A percentile compares a stretch with the other conserved stretches of the same genome.
Conservation (phyloP, 2,888 invertebrate species). For the Keiferia lycopersicella region DNA sequence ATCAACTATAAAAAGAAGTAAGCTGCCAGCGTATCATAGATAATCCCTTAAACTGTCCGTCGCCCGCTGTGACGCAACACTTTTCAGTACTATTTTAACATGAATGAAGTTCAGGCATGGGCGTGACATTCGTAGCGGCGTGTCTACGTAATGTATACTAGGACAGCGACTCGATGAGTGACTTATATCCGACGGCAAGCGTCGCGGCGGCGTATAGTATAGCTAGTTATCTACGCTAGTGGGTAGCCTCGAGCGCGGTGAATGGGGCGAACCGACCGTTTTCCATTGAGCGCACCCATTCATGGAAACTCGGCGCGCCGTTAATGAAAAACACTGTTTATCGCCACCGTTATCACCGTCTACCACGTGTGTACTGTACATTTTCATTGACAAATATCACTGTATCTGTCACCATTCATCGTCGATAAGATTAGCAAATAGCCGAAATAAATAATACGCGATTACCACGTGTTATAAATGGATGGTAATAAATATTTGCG, state of each 20-base stretch:
- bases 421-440: slow-evolving; percentile 42
- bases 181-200: slow-evolving; percentile 38
- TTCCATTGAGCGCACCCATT: slow-evolving; percentile 76
- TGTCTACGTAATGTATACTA: slow-evolving; percentile 30
- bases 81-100: slow-evolving; percentile 29
- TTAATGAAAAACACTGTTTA: slow-evolving; percentile 76
- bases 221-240: slow-evolving; percentile 32
- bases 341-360: slow-evolving; percentile 62
- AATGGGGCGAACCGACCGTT: slow-evolving; percentile 70
- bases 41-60: background rate
- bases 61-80: slow-evolving; percentile 6
- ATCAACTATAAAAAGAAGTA: background rate
- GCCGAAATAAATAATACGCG: slow-evolving; percentile 16
- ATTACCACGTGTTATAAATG: slow-evolving; percentile 9
- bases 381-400: slow-evolving; percentile 57
- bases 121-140: slow-evolving; percentile 26
- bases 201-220: slow-evolving; percentile 33
- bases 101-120: slow-evolving; percentile 33
- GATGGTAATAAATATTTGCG: background rate
- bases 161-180: slow-evolving; percentile 37
- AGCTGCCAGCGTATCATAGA: background rate
- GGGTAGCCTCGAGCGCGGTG: slow-evolving; percentile 44
- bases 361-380: slow-evolving; percentile 56
- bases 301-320: slow-evolving; percentile 75
- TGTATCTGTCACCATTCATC: slow-evolving; percentile 38